A percentile compares a stretch with the other conserved stretches of the same genome.
Conservation (phyloP, 2,113 vertebrate genomes). For the Calyptommatus sinebrachiatus region DNA sequence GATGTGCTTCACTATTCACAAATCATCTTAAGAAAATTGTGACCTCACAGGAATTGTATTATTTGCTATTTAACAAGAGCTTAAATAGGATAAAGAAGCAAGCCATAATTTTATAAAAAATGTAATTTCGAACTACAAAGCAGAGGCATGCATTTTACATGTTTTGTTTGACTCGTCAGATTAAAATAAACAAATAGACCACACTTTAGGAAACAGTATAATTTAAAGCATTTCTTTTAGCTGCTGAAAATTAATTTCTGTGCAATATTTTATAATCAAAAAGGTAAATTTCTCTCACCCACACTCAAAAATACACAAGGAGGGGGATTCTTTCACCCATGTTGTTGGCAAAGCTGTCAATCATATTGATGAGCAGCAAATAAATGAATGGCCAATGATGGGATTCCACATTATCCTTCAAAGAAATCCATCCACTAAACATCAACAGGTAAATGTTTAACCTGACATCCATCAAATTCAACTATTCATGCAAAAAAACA, state of each 20-base stretch:
- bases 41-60: not conserved
- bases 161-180: not conserved
- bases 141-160: not conserved
- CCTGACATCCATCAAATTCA: conserved; percentile 79
- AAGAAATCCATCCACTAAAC: conserved; percentile 82
- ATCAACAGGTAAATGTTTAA: conserved; percentile 82
- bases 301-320: conserved; percentile 51
- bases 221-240: not conserved
- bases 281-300: conserved; percentile 56
- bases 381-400: conserved; percentile 82
- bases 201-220: not conserved
- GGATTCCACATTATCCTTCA: conserved; percentile 80
- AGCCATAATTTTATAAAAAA: not conserved
- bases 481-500: conserved; percentile 80
- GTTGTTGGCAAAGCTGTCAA: conserved; percentile 77
- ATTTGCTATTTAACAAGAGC: not conserved
- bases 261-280: conserved; percentile 56
- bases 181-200: not conserved
- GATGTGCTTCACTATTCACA: not conserved
- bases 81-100: not conserved
- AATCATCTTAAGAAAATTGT: not conserved
- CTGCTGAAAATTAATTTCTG: conserved; percentile 50
- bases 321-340: conserved; percentile 53
- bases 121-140: not conserved
- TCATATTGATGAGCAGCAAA: conserved; percentile 83